Evolutionary conservation across 2,888 invertebrate genomes (phyloP), one percentile per base, ranked within the genome.

Genomic region (Tenthredo distinguenda): DNA sequence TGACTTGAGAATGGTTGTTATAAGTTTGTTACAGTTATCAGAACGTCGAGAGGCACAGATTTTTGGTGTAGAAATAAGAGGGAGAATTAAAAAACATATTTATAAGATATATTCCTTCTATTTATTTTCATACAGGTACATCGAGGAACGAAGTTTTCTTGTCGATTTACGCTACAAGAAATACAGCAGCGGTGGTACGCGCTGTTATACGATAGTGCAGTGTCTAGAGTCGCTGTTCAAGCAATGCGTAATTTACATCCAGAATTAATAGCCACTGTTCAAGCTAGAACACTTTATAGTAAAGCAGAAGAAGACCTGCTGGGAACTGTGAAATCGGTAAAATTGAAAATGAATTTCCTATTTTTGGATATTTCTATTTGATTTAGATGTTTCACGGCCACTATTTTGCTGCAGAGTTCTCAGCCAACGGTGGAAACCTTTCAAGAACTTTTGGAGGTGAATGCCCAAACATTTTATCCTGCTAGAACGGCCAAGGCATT

Each of bases 131-230:
- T 7, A n/a, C 91, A 96, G 96, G 96, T 99, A 0, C 98, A 99
- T 92, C 95, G 98, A 87, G 98, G 98, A 6, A 97, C 98, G 0
- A 99, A 98, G 92, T 99, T 99, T 94, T 98, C 99, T 0, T 99
- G 99, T 91, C 97, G 98, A 86, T 99, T 99, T 93, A 98, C 98
- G 0, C 94, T 98, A 37, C 97, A 97, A 91, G 99, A 99, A 92
- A 95, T 99, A 84, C 98, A 99, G 91, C 98, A 98, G 85, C 96
- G 99, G 81, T 99, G 99, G 99, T 99, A 98, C 93, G 97, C 98
- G 0, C 93, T 99, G 85, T 94, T 99, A 34, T 99, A 99, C 93
- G 99, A 99, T 94, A 97, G 98, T n/a, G 96, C 98, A 74, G 96
- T 99, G 77, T 99, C 99, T 4, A 95, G 98, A 87, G 96, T 99